Evolutionary conservation across 2,113 vertebrate genomes (phyloP), one percentile per base, ranked within the genome.

Genomic region (Calidris pygmaea): DNA sequence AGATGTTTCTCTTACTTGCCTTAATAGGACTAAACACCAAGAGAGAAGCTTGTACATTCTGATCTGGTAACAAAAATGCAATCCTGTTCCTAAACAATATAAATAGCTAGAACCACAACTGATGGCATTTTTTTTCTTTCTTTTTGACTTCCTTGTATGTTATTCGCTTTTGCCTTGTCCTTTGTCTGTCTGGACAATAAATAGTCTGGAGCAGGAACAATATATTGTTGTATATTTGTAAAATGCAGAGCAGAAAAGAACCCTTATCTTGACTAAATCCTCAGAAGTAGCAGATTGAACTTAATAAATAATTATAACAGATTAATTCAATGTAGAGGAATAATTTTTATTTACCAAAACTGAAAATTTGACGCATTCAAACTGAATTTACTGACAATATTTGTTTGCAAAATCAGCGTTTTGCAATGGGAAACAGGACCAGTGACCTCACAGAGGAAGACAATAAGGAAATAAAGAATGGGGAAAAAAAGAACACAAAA

Each of bases 181-280:
- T 96, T 96, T 96, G 84, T 96, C 77, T 91, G 29, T 89, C 77
- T 71, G 63, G 73, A 96, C 94, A 96, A 96, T 93, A 96, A 92
- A 85, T 89, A 89, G n/a, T 95, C 77, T 89, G 41, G 53, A 81
- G 32, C 27, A 91, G 77, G 76, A 96, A 89, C 89, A 96, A 93
- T 96, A 87, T 91, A 76, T 87, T 95, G 71, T 76, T 96, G 80
- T 93, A 65, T 82, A 84, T 89, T 60, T 70, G 66, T 62, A 82
- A 94, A 95, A 93, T 56, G n/a, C 34, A 45, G 34, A 90, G 45
- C 48, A 70, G 35, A 75, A 93, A 91, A 62, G 6, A 4, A 18
- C 47, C 32, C 58, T 92, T 87, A 89, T 85, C 26, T 82, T 89
- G 39, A 68, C 59, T 71, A 66, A 85, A 89, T 75, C 66, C 66